Percentiles rank a stretch among this genome's conserved stretches.
Conservation (phyloP, 2,113 vertebrate species). For the Steatornis caripensis region DNA sequence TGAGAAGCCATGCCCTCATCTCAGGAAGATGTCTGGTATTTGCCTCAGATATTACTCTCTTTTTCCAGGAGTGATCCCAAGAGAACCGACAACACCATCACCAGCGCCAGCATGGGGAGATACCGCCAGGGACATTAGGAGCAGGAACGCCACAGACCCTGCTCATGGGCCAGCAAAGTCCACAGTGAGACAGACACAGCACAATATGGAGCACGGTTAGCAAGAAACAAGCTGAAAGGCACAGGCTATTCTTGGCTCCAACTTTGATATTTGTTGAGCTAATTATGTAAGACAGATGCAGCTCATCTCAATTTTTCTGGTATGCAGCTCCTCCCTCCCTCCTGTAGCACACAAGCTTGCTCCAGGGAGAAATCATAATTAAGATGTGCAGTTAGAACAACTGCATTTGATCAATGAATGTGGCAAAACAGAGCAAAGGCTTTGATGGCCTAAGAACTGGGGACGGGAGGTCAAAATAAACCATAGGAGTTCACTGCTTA, state of each 20-base stretch:
- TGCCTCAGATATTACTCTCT: neutral
- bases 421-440: neutral
- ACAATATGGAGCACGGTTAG: fast-evolving
- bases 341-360: neutral
- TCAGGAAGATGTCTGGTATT: neutral
- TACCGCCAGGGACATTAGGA: fast-evolving
- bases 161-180: neutral
- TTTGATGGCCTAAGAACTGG: neutral
- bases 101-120: fast-evolving
- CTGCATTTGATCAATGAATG: neutral
- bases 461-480: neutral
- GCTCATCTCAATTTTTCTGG: neutral
- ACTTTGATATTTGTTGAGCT: neutral
- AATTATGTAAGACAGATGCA: neutral
- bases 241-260: neutral
- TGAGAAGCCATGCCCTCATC: neutral
- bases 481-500: neutral
- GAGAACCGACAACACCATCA: neutral
- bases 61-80: neutral
- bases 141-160: neutral
- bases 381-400: neutral
- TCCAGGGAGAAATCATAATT: neutral
- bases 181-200: neutral
- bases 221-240: neutral
- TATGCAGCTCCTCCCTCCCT: neutral